Evolutionary conservation across 2,888 invertebrate genomes (phyloP), one percentile per base, ranked within the genome.

Genomic region (Nycteola revayana): DNA sequence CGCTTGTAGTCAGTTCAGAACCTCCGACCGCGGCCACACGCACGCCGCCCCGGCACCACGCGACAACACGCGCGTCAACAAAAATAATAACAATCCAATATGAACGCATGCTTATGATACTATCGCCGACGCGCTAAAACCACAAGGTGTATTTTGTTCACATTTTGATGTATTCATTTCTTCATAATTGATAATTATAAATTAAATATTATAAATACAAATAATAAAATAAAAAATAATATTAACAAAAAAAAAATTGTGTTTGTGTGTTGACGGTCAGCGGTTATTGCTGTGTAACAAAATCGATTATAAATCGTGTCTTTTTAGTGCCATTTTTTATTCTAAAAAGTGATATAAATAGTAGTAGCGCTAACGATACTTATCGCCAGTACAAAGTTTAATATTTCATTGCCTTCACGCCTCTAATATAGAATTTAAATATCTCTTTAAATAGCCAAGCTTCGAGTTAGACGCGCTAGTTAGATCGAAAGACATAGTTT

Each of bases 351-450:
- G 75, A 68, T 51, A 60, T 49, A 55, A 37, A 62, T 76, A 69
- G 60, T 55, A 52, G 64, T 76, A 75, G 74, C 67, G 74, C 75
- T 69, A 72, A 73, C 60, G 66, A 68, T 75, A 77, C 66, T 77
- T 66, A 71, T 77, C 67, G 84, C 83, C 67, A 88, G 88, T 88
- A 88, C 88, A 88, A 88, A 86, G 67, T 79, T 77, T 69, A 75
- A 79, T 71, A 71, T 74, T 79, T 75, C 59, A 75, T 78, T 76
- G 86, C 87, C 85, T 87, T 85, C 74, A 80, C 68, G 84, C 84
- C 75, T 84, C 58, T 69, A 65, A 65, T 60, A 61, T 76, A 82
- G 71, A 61, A 54, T 51, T 49, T 35, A 55, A 55, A 55, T 40
- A 55, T 52, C 41, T 56, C 39, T 45, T 45, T 61, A 47, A 58